Evolutionary conservation across 2,888 invertebrate genomes (phyloP), one percentile per base, ranked within the genome.

Genomic region (Plebejus argus): DNA sequence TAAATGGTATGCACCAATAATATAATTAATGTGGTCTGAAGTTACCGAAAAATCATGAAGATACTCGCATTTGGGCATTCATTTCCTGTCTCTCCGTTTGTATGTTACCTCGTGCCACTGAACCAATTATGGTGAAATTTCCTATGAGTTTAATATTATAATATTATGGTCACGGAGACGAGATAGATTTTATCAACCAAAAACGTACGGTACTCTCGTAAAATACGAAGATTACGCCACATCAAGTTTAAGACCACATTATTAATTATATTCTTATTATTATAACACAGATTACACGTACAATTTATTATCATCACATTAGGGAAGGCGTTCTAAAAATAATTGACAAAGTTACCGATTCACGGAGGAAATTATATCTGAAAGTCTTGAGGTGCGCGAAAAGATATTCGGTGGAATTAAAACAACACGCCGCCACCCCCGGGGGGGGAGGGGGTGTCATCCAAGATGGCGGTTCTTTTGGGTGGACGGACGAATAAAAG

Each of bases 381-480:
- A 87, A 93, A 93, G 87, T 85, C 86, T 90, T 88, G 89, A 91
- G 92, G 91, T 92, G 92, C 92, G 89, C 91, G 91, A 94, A 93
- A 93, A 93, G 94, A 93, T 94, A 93, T 93, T 94, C 89, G 91
- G 91, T 88, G 88, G 93, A 93, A 93, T 94, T 93, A 94, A 94
- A 94, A 93, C 93, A 94, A 93, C 93, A 93, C 92, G 92, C 90
- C 83, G 84, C 84, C 84, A 83, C 82, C 80, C 79, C 79, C 82
- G 4, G 53, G 53, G 45, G 53, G 53, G 18, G 12, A 15, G 53
- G 82, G 82, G 81, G 80, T 79, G 78, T 83, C 83, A 86, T 88
- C 91, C 93, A 94, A 94, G 93, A 94, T 94, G 93, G 93, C 93
- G 93, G 94, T 93, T 92, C 93, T 93, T 93, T 93, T 92, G 93